Base-by-base conservation (phyloP, 2,888 invertebrate species). In the Apantesis nais region DNA sequence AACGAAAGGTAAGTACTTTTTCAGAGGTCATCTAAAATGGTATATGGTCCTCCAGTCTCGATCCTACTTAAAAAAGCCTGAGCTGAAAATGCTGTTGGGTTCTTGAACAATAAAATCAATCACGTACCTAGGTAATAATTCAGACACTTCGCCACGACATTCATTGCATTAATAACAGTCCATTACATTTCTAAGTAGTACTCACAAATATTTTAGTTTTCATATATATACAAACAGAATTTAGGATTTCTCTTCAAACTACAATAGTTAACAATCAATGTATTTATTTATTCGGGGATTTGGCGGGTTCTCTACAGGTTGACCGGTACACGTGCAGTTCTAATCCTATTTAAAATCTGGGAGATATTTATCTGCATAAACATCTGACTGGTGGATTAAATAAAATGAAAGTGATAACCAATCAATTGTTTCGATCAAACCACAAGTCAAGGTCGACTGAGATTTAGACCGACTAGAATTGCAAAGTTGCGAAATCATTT, bases 381-480 rank as follows among this genome's bases (percentile, higher is more conserved):
- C 48, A 48, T 48, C 22, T 48, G 9, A 22, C 22, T 1, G 9
- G 48, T 1, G 8, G 22, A 52, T 7, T 22, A 52, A 52, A 52
- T 52, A n/a, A 52, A 52, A 52, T 52, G 60, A 62, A 62, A 62
- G 62, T 62, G 25, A 9, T 39, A 39, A 52, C 48, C 8, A 52
- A 52, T 52, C 48, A n/a, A 52, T 52, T 52, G 48, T 52, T 52
- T 52, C 25, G 62, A 39, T 25, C n/a, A n/a, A 62, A 41, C 41
- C 29, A 63, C 29, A 41, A 41, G 1, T 12, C 62, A 41, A 41
- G 25, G 62, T 41, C 62, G 41, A 62, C 25, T 25, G 25, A 25
- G 39, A n/a, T n/a, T 25, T n/a, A 62, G n/a, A 62, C 29, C 19
- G 55, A 55, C 25, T 25, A 25, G 11, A 55, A 55, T 55, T 25